Evolutionary conservation across 1,140 invertebrate genomes (phyloP), one percentile per base, ranked within the genome.

Genomic region (Bombus impatiens): DNA sequence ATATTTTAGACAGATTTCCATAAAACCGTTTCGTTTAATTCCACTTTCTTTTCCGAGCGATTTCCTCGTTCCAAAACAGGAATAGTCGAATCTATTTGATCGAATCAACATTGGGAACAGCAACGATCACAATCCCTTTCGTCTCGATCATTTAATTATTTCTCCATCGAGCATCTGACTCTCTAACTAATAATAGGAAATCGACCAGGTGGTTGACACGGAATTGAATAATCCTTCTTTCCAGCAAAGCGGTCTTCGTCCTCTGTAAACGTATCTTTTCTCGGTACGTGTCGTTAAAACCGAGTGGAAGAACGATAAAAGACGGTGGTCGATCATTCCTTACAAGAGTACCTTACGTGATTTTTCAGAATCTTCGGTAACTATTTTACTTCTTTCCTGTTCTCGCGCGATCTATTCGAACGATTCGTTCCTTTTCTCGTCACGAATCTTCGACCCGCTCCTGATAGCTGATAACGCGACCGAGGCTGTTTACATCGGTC

Each of bases 401-500:
- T 35, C 53, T 53, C 47, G 4, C 1, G n/a, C 79, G 10, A 6
- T 44, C 15, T 5, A 4, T 40, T 22, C 22, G 32, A 32, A 13
- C 10, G 35, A 3, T 0, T 40, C 37, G 32, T 53, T 28, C 57
- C n/a, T 70, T 67, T 82, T 82, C 70, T 40, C 13, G 28, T 72
- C 67, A 44, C 35, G 62, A 40, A 47, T 71, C 53, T 37, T 57
- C 62, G 85, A 53, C 37, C 32, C 53, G n/a, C 13, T 57, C 44
- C 25, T 28, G 53, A 59, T 37, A 32, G 22, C 18, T 80, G 87
- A 89, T 88, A 88, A 78, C 67, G 59, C 37, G 15, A n/a, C 25
- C 44, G 57, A 80, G 80, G 82, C 85, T 90, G 88, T 91, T 90
- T 90, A 88, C 90, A 88, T 90, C 87, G 86, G 59, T 35, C 80